A percentile compares a stretch with the other conserved stretches of the same genome.
phyloP scores from a whole-genome alignment of 2,888 invertebrate species.

The Agonopterix heracliana region DNA sequence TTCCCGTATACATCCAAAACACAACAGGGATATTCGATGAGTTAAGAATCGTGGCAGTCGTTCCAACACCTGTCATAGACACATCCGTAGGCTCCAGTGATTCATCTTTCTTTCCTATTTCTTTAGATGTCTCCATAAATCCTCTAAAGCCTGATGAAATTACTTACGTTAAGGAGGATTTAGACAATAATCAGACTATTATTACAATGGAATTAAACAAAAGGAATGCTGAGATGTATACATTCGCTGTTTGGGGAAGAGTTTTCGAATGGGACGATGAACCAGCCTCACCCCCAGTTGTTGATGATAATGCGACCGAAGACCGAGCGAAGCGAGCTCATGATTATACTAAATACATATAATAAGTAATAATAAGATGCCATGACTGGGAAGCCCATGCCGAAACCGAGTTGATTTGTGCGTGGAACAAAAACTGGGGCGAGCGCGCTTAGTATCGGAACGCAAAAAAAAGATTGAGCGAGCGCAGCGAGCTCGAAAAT shows the following conservation, averaged over 20 bases:
- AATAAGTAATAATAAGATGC: no score
- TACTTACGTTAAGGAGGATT: slow-evolving; percentile 26
- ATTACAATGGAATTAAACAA: slow-evolving; percentile 34
- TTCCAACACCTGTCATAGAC: slow-evolving; percentile 44
- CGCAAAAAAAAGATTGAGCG: no score
- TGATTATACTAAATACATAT: no score
- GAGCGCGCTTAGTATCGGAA: no score
- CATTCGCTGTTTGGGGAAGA: slow-evolving; percentile 73
- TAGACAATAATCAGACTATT: slow-evolving; percentile 18
- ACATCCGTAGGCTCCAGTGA: slow-evolving; percentile 34
- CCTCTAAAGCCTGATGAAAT: slow-evolving; percentile 57
- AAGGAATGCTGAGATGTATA: slow-evolving; percentile 46
- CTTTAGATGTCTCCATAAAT: slow-evolving; percentile 62
- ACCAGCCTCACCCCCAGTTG: slow-evolving; percentile 34
- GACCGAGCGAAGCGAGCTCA: no score
- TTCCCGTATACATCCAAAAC: slow-evolving; percentile 45
- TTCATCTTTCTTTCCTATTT: slow-evolving; percentile 64
- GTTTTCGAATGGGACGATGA: slow-evolving; percentile 59
- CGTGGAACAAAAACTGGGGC: no score
- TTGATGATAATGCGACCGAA: no score
- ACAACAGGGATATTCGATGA: slow-evolving; percentile 62
- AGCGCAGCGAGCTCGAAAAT: no score
- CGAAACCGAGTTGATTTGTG: no score
- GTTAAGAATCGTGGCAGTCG: slow-evolving; percentile 54
- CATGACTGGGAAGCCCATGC: no score